Percentiles rank a stretch among this genome's conserved stretches.
Conservation (phyloP, 1,140 invertebrate species). For the Linepithema humile region DNA sequence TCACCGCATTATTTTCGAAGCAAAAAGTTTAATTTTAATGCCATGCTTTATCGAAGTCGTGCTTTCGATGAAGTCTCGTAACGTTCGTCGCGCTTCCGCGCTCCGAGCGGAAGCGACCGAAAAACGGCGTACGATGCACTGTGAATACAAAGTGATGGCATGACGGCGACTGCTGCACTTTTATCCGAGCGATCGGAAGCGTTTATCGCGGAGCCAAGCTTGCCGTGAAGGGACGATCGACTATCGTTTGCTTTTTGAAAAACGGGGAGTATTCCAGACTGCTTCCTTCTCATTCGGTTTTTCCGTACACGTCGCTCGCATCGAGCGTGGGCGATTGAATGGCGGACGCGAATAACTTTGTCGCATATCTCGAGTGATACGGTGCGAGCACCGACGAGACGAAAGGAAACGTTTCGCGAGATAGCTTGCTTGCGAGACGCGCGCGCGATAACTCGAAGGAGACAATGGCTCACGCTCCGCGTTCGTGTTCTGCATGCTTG, state of each 20-base stretch:
- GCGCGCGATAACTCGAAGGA: constrained; percentile 20
- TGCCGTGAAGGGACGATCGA: background rate
- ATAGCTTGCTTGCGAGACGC: constrained; percentile 17
- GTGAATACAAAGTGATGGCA: constrained; percentile 31
- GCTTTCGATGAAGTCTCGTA: background rate
- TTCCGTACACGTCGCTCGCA: background rate
- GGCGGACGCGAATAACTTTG: constrained; percentile 17
- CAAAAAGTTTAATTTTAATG: background rate
- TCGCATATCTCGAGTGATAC: constrained; percentile 33
- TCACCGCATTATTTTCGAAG: background rate
- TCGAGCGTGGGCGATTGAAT: constrained; percentile 34
- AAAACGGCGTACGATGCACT: background rate
- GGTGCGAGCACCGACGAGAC: constrained; percentile 10
- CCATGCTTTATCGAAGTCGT: background rate
- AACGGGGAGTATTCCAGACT: background rate
- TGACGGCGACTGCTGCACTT: background rate
- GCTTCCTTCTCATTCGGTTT: constrained; percentile 1
- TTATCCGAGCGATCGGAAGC: constrained; percentile 41
- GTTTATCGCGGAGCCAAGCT: background rate
- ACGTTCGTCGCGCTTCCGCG: constrained; percentile 10
- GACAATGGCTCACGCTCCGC: constrained; percentile 7
- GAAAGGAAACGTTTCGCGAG: constrained; percentile 14
- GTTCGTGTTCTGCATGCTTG: background rate
- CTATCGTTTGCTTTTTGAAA: background rate
- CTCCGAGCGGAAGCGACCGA: constrained; percentile 40